Evolutionary conservation across 2,888 invertebrate species (phyloP), one percentile per base, ranked within the genome.

Genomic region (Coelogynopora nodosa): DNA sequence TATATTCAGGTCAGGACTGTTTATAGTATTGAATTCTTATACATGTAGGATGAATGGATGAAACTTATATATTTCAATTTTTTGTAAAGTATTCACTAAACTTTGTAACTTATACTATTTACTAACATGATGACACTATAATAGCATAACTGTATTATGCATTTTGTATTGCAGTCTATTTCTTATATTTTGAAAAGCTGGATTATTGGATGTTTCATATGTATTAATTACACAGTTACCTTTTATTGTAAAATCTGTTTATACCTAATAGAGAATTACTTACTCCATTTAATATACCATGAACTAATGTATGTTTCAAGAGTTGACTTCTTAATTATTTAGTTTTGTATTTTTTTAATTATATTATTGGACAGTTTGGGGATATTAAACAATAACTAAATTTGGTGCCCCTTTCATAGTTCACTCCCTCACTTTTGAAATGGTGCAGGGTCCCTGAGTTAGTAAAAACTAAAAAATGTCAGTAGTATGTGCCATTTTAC

Each of bases 121-220:
- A 49, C 49, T 49, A 49, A 49, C 5, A 18, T 49, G 49, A 49
- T 49, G 18, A 74, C 74, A 5, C 74, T 23, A 26, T 23, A n/a
- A n/a, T 74, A 74, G 18, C 74, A 74, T 74, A 74, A 74, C 74
- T 74, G 74, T 74, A 74, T 74, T 74, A 74, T 74, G 74, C 23
- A 74, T 74, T 74, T 74, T 49, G 49, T 49, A 49, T 49, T 49
- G 49, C 49, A 49, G 49, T 49, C 49, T 49, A 49, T 49, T 49
- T 49, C 49, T 49, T 49, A 18, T 18, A 49, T 49, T n/a, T 49
- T 49, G 49, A 49, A 49, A 49, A 49, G 18, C 49, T 5, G 5
- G 49, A 49, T 49, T 18, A 18, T 49, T 49, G 18, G 49, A 49
- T 49, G 18, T 49, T 49, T 18, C 49, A 10, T 49, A 5, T 49